Evolutionary conservation across 2,888 invertebrate species (phyloP), one percentile per base, ranked within the genome.

Genomic region (Synanthedon tipuliformis): DNA sequence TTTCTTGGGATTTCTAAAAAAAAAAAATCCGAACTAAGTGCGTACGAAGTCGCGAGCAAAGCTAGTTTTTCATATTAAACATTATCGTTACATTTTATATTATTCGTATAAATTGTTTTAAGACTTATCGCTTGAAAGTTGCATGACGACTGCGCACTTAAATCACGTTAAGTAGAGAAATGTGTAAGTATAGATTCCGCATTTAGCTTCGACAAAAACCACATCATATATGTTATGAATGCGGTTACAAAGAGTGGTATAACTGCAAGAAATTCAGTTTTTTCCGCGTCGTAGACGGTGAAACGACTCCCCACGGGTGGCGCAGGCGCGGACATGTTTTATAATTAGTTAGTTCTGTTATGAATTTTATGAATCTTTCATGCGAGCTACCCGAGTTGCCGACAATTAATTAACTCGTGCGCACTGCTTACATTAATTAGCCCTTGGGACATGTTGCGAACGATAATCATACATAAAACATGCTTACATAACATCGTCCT

Each of bases 321-420:
- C 75, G 63, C 65, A 65, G 66, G 68, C 73, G 73, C 75, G 73
- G 65, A 72, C 73, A 75, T 73, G 75, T 73, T 79, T 82, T 80
- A 78, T 79, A 82, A 81, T 81, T 82, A 83, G 81, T 81, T 82
- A 83, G 79, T 72, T 67, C 69, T 77, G 85, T 84, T 86, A 86
- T 86, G 85, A 85, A 82, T 82, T 83, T 75, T 78, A 86, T 86
- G 81, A 84, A 85, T 86, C 79, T 83, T 84, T 84, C 81, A 84
- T 84, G 81, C 71, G 69, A 71, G 64, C 71, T 73, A 65, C 75
- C 70, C 71, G 74, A 70, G 73, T 71, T 75, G 75, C 73, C 78
- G 77, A 78, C 84, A 85, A 69, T 85, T 83, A 85, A 84, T 85
- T 83, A 85, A 75, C 78, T 78, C 75, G 69, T 71, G 76, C 71